A percentile compares a stretch with the other conserved stretches of the same genome.
These are phyloP conservation scores for Galendromus occidentalis DNA, from an alignment of 1,140 invertebrate species.

Conservation along the genomic window DNA sequence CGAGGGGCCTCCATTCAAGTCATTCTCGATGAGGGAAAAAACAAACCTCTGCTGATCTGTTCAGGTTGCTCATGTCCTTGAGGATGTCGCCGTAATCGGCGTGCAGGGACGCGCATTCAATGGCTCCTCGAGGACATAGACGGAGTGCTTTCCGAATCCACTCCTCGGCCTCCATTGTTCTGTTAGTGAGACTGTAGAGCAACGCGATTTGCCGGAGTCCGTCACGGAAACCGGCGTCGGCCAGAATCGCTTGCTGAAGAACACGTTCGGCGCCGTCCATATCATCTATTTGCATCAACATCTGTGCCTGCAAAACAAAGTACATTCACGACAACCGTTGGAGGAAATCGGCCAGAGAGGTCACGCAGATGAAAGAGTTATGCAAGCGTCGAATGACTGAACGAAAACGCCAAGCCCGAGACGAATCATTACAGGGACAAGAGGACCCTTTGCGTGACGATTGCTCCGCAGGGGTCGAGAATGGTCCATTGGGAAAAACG, in stretches of 20 bases:
- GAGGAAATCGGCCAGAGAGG: no score
- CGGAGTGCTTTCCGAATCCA: slow-evolving; percentile 20
- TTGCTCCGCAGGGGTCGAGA: no score
- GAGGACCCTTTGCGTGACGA: no score
- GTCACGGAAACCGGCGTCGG: slow-evolving; percentile 18
- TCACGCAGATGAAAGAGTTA: no score
- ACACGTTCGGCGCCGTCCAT: slow-evolving; percentile 18
- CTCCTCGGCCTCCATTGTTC: slow-evolving; percentile 21
- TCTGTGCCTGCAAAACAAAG: slow-evolving; percentile 18
- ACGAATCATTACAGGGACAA: no score
- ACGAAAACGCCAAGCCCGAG: no score
- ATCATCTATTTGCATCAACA: slow-evolving; percentile 19
- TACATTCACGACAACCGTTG: not conserved
- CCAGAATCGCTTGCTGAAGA: slow-evolving; percentile 15
- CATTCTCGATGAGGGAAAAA: no score
- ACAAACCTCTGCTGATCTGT: slow-evolving; percentile 19
- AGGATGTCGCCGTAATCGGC: slow-evolving; percentile 20
- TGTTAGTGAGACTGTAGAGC: slow-evolving; percentile 19
- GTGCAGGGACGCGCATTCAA: slow-evolving; percentile 19
- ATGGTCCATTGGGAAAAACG: no score
- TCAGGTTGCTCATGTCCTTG: slow-evolving; percentile 18
- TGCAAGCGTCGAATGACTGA: no score
- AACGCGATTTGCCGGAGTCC: slow-evolving; percentile 20
- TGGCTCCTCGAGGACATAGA: slow-evolving; percentile 16
- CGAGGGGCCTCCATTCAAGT: no score